Evolutionary conservation across 2,888 invertebrate species (phyloP), one percentile per base, ranked within the genome.

Genomic region (Tenthredo amoena): DNA sequence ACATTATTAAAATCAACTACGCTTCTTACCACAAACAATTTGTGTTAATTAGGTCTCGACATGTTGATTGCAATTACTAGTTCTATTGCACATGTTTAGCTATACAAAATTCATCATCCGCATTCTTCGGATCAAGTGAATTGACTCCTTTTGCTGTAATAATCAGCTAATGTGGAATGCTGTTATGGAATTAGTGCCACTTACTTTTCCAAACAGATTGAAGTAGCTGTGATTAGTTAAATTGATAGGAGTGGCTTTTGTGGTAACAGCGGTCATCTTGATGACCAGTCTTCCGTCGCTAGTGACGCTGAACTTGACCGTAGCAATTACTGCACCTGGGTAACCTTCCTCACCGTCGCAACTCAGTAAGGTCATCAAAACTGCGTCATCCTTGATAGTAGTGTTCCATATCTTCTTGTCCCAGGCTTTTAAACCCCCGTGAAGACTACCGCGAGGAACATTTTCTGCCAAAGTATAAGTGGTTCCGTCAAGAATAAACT

Each of bases 181-280:
- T 62, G 37, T 37, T 37, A 79, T 4, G n/a, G 3, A 55, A 55
- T 58, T 26, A 79, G 15, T 79, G 58, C 65, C 84, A 93, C 95
- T 94, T 91, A 96, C 96, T 94, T 98, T 98, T n/a, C 99, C 99
- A 79, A 96, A 98, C 65, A 99, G 95, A 94, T 99, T 99, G 93
- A 99, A 99, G 93, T 97, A 99, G 0, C 97, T 96, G 91, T 98
- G 97, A 93, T 97, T 97, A 76, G 98, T 98, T 85, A 99, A 94
- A 93, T 98, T 99, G 86, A 99, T 94, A 18, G 97, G 96, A 0
- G 98, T 99, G 0, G 97, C 95, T 91, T 97, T 97, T 12, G 96
- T 96, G 2, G 97, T 95, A 3, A 95, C 96, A 26, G 97, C 98
- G 87, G 94, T 95, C 95, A 97, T 98, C 86, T 96, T 95, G 6